Evolutionary conservation across 2,888 invertebrate species (phyloP).

Genomic region (Sussaba pulchella): DNA sequence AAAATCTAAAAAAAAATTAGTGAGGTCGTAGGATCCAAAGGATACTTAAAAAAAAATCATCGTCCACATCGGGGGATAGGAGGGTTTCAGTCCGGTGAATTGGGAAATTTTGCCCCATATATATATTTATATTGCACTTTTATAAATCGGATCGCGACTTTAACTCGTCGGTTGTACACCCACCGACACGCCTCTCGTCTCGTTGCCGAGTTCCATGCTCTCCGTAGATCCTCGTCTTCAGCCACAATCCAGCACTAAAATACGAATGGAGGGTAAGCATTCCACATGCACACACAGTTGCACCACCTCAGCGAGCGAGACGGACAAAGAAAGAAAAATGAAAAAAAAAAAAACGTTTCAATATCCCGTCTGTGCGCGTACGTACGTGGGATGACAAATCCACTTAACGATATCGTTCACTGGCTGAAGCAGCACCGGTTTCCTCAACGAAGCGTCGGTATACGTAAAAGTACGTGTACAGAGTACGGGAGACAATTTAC

Average conservation of each 20-base stretch:
- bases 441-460: constrained; percentile 20
- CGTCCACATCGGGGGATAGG: too few species aligned
- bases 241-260: neutral
- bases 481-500: constrained; percentile 43
- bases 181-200: constrained; percentile 72
- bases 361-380: constrained; percentile 54
- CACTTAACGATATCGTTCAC: constrained; percentile 72
- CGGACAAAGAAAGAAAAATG: constrained; percentile 36
- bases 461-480: constrained; percentile 26
- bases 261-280: constrained; percentile 2
- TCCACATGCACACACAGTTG: constrained; percentile 61
- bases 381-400: constrained; percentile 77
- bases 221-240: constrained; percentile 27
- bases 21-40: too few species aligned
- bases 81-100: too few species aligned
- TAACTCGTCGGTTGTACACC: constrained; percentile 67
- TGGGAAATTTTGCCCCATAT: too few species aligned
- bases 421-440: constrained; percentile 41
- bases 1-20: too few species aligned
- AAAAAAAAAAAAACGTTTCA: constrained; percentile 40
- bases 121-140: constrained; percentile 46
- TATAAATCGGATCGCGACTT: constrained; percentile 72
- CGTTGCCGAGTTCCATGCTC: constrained; percentile 44
- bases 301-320: constrained; percentile 66
- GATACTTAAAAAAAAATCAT: too few species aligned